Evolutionary conservation across 2,113 vertebrate species (phyloP).

Genomic region (Herpailurus yagouaroundi): DNA sequence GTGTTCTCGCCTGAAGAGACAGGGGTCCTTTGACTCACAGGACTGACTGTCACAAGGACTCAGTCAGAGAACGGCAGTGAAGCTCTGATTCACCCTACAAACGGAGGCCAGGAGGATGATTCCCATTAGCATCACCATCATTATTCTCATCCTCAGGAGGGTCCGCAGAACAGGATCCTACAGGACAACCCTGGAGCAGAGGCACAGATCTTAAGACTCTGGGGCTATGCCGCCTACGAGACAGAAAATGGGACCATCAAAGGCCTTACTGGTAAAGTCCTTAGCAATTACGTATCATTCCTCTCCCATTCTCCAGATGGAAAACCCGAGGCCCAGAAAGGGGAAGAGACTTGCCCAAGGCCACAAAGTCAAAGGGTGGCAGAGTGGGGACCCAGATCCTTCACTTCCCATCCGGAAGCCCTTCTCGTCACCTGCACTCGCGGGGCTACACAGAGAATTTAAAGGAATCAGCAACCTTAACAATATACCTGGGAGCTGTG

Average conservation of each 20-base stretch:
- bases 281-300: background rate
- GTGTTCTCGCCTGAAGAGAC: background rate
- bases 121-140: background rate
- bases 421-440: background rate
- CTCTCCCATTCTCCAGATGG: background rate
- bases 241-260: background rate
- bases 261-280: background rate
- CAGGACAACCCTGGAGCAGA: background rate
- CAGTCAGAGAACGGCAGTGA: accelerated
- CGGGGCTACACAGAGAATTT: background rate
- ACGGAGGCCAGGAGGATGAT: background rate
- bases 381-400: background rate
- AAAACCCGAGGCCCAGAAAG: background rate
- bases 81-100: background rate
- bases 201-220: too few relatives aligned
- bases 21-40: background rate
- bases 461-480: background rate
- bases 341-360: background rate
- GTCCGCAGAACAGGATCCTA: background rate
- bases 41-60: background rate
- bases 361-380: background rate
- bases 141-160: too few relatives aligned
- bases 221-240: background rate
- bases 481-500: background rate
- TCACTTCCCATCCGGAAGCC: too few relatives aligned